Evolutionary conservation across 2,113 vertebrate species (phyloP).

Genomic region (Martes martes): DNA sequence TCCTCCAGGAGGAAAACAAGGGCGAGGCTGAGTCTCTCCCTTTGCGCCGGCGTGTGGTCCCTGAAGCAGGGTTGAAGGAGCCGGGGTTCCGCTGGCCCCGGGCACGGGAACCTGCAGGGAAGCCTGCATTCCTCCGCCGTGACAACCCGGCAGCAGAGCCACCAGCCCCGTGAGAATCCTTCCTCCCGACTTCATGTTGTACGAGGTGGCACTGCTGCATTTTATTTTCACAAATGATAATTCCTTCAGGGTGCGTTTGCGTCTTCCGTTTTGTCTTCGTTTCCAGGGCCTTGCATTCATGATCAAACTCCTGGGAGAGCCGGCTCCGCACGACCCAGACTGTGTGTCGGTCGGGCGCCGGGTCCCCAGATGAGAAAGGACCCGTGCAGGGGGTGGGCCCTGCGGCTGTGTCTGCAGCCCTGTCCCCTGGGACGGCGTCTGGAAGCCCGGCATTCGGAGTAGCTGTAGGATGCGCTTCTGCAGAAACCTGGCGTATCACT

Average conservation of each 20-base stretch:
- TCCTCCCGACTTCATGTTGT: no score
- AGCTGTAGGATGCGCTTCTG: not conserved
- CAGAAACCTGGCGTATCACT: not conserved
- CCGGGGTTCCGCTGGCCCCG: not conserved
- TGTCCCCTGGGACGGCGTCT: not conserved
- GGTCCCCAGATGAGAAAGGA: not conserved
- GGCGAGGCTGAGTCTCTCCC: no score
- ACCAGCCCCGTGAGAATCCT: not conserved
- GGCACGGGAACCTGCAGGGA: not conserved
- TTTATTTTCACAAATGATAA: not conserved
- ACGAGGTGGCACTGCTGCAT: not conserved
- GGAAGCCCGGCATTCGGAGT: not conserved
- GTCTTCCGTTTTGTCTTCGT: not conserved
- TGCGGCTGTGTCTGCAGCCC: not conserved
- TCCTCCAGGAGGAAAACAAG: not conserved
- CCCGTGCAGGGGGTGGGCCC: accelerated
- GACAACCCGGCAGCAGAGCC: not conserved
- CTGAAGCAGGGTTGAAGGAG: not conserved
- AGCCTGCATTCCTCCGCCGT: not conserved
- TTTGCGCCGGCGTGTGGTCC: not conserved
- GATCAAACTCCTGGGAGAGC: not conserved
- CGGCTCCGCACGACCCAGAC: not conserved
- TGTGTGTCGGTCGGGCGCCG: not conserved
- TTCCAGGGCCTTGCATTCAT: not conserved
- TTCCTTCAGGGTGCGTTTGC: not conserved